phyloP scores from a whole-genome alignment of 2,888 invertebrate genomes.

The Pimpla rufipes region DNA sequence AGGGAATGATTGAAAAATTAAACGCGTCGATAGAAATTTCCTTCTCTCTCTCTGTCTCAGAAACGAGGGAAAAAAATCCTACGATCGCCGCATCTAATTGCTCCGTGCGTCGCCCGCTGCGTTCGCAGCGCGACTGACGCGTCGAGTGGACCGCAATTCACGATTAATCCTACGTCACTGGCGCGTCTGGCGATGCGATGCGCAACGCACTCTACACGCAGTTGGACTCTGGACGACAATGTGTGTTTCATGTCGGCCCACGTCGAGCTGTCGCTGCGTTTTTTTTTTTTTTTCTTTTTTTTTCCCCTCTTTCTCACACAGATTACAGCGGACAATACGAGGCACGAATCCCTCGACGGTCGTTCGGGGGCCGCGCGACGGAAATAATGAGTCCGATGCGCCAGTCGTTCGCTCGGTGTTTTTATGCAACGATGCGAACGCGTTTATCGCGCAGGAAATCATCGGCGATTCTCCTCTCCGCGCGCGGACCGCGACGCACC shows the following conservation, averaged over 20 bases:
- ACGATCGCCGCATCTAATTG: too few species aligned
- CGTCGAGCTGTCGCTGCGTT: not conserved
- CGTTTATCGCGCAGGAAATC: not conserved
- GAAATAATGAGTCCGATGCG: not conserved
- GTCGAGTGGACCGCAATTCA: not conserved
- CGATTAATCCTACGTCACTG: not conserved
- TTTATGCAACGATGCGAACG: not conserved
- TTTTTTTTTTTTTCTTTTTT: not conserved
- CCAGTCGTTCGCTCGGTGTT: not conserved
- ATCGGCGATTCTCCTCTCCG: not conserved
- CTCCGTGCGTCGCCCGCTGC: too few species aligned
- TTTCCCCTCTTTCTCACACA: not conserved
- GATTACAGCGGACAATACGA: not conserved
- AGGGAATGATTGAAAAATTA: too few species aligned
- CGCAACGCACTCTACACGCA: not conserved
- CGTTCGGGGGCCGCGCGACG: not conserved
- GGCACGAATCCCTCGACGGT: not conserved
- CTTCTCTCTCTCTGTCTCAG: too few species aligned
- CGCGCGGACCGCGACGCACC: slow-evolving; percentile 1
- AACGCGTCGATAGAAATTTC: too few species aligned
- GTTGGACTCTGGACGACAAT: slow-evolving; percentile 12
- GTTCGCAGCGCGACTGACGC: too few species aligned
- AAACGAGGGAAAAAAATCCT: too few species aligned
- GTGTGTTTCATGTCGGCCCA: not conserved
- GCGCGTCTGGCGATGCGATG: not conserved